Percentiles rank a stretch among this genome's conserved stretches.
These are phyloP conservation scores for Petrocephalus schoutedeni DNA, from an alignment of 2,797 vertebrate genomes.

Conservation along the genomic window DNA sequence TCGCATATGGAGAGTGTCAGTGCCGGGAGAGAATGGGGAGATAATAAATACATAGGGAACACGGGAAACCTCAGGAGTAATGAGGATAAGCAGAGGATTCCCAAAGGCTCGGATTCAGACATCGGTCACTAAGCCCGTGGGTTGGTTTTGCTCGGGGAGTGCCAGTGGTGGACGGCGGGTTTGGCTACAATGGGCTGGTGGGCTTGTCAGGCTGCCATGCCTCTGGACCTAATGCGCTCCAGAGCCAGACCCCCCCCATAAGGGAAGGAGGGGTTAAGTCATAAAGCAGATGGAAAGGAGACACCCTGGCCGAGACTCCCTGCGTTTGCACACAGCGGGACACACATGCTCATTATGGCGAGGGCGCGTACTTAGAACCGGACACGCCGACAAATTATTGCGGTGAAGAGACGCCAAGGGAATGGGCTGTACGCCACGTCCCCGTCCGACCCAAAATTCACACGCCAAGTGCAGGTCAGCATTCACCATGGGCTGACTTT, in stretches of 20 bases:
- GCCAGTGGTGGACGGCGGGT: not conserved
- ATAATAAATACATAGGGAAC: not conserved
- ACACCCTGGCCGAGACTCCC: not conserved
- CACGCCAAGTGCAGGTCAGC: not conserved
- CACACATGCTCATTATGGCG: conserved; percentile 10
- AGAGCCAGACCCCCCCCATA: not conserved
- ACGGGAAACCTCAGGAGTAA: not conserved
- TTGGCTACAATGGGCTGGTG: not conserved
- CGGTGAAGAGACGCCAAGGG: not conserved
- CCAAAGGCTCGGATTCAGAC: not conserved
- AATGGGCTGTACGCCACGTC: not conserved
- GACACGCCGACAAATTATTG: conserved; percentile 2
- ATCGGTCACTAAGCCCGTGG: not conserved
- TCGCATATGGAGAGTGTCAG: not conserved
- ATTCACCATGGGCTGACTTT: not conserved
- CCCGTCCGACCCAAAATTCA: not conserved
- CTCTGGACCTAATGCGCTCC: not conserved
- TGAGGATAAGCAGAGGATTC: not conserved
- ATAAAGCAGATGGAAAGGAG: not conserved
- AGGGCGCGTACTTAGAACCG: not conserved
- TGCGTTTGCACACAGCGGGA: not conserved
- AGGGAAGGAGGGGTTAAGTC: not conserved
- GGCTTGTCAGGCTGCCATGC: not conserved
- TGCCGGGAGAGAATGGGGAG: not conserved
- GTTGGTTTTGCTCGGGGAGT: not conserved